Conservation (phyloP, 2,797 vertebrate genomes). For the Manis javanica region DNA sequence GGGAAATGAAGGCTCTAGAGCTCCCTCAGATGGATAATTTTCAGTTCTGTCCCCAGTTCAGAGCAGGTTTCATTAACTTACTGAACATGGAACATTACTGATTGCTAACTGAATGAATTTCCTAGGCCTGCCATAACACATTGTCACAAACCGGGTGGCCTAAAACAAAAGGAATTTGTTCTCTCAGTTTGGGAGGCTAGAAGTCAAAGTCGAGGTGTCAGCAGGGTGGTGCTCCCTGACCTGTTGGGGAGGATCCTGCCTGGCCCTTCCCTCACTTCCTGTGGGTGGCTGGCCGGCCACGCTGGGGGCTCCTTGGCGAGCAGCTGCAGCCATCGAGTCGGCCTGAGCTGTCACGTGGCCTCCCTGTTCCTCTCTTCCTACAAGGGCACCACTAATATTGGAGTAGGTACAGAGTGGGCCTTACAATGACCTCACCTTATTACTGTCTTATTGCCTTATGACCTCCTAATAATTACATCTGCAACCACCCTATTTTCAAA, state of each 20-base stretch:
- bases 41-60: background rate
- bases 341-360: fast-evolving
- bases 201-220: background rate
- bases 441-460: no score
- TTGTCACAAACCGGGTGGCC: background rate
- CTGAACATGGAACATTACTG: background rate
- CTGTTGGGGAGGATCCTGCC: background rate
- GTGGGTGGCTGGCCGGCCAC: background rate
- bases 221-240: background rate
- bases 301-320: background rate
- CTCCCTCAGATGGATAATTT: constrained; percentile 42
- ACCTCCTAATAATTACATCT: background rate
- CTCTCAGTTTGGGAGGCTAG: background rate
- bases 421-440: no score
- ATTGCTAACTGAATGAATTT: background rate
- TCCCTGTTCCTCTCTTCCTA: background rate
- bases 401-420: no score
- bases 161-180: background rate
- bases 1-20: background rate
- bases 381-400: background rate
- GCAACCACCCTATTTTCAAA: background rate
- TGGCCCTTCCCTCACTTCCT: background rate
- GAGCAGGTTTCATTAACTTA: background rate
- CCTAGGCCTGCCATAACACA: background rate
- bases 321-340: background rate